Base-by-base conservation (phyloP, 2,888 invertebrate species). In the Ceriagrion tenellum region DNA sequence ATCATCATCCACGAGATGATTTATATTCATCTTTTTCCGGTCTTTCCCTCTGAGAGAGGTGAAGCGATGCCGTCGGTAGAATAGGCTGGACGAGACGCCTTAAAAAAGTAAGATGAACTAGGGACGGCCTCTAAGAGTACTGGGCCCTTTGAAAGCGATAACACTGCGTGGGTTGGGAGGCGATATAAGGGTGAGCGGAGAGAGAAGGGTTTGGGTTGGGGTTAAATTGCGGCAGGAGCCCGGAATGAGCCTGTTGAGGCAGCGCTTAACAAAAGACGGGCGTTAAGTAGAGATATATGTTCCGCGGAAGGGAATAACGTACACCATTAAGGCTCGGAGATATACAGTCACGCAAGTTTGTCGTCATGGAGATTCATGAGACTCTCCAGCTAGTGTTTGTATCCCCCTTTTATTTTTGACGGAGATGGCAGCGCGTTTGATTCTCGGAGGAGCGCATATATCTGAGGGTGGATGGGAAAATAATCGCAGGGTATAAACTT, bases 271-370 rank as follows among this genome's bases (percentile, higher is more conserved):
- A 91, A 91, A 47, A 91, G 91, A 63, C 91, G 91, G 55, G 55
- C 91, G 91, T 35, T 20, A 59, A 59, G 91, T 40, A 88, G 88
- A 88, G 91, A 91, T 91, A 91, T 91, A 63, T 91, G 88, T 69
- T 69, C 23, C n/a, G 10, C n/a, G 69, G 69, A 69, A 69, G 69
- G 69, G 69, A 18, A 81, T 81, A n/a, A 55, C 55, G 20, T 89
- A 40, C 69, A 59, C 63, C 93, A 40, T 93, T 93, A 93, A 93
- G 93, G 63, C 93, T 93, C 47, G 93, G 47, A 74, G 47, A 91
- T 91, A 40, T 69, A 47, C 69, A 69, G 74, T 69, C 93, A 93
- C 93, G 93, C 93, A 69, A 93, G 93, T 63, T 69, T 93, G 93
- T 69, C 93, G 93, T 59, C 63, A 69, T 81, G 47, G 93, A 63